phyloP scores from a whole-genome alignment of 2,113 vertebrate species.

The Axis porcinus region DNA sequence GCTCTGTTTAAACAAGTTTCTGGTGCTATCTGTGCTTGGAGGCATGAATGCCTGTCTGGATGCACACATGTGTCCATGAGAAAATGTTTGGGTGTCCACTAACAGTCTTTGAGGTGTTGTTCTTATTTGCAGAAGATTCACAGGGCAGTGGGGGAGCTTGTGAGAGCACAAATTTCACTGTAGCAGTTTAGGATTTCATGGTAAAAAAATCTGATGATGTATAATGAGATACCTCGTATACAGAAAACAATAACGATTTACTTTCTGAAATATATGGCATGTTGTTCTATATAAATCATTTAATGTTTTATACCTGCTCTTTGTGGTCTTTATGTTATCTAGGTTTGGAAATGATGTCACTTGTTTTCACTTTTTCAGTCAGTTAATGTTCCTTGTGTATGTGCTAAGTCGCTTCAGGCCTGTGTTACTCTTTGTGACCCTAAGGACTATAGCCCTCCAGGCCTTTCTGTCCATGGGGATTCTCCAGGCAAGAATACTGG shows the following conservation, averaged over 20 bases:
- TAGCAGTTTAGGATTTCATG: background rate
- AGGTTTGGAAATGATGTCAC: background rate
- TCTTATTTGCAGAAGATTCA: background rate
- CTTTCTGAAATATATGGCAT: background rate
- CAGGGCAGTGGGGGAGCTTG: background rate
- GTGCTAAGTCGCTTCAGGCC: background rate
- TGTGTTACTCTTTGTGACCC: background rate
- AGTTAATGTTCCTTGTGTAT: background rate
- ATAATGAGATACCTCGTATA: accelerated
- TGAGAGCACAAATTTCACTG: background rate
- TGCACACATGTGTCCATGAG: background rate
- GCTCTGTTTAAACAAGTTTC: background rate
- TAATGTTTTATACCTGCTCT: background rate
- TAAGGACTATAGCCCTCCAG: background rate
- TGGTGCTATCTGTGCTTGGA: background rate
- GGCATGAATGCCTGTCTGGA: background rate
- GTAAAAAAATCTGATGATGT: no score
- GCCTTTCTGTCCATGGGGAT: background rate
- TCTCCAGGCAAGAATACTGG: background rate
- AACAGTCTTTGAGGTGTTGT: background rate
- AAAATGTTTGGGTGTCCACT: background rate
- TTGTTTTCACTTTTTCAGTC: background rate
- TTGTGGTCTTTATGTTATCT: background rate
- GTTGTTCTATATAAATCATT: background rate
- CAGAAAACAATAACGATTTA: background rate